Conservation (phyloP, 2,888 invertebrate species). For the Serripes groenlandicus region DNA sequence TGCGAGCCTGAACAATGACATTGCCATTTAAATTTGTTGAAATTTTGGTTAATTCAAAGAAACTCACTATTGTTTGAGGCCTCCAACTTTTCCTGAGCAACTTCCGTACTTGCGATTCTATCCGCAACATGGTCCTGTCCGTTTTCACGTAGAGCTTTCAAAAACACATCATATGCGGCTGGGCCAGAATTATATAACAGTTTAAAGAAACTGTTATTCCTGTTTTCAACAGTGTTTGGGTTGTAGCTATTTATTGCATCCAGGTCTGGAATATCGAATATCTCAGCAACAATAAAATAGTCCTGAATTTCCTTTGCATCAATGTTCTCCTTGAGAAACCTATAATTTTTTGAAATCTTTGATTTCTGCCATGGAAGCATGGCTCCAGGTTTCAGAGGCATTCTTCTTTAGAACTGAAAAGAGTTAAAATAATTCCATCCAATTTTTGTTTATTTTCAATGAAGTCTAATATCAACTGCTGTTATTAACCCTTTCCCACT, state of each 20-base stretch:
- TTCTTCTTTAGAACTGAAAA: conserved; percentile 19
- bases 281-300: conserved; percentile 51
- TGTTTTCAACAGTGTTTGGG: conserved; percentile 57
- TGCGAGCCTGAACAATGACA: too few relatives aligned
- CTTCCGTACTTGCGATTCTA: conserved; percentile 45
- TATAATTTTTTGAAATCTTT: conserved; percentile 53
- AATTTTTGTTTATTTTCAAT: too few relatives aligned
- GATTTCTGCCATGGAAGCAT: conserved; percentile 47
- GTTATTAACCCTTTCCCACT: too few relatives aligned
- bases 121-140: conserved; percentile 42
- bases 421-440: too few relatives aligned
- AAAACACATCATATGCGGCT: conserved; percentile 56
- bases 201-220: conserved; percentile 52
- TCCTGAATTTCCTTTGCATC: conserved; percentile 63
- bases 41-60: too few relatives aligned
- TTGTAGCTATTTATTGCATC: conserved; percentile 58
- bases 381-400: conserved; percentile 57
- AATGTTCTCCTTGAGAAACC: conserved; percentile 49
- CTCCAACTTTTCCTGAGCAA: neutral
- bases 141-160: conserved; percentile 42
- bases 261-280: conserved; percentile 59
- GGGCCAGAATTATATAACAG: conserved; percentile 48
- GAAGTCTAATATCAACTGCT: too few relatives aligned
- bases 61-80: neutral
- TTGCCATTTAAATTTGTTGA: too few relatives aligned